Base-by-base conservation (phyloP, 2,113 vertebrate genomes). In the pig (Sus scrofa) region DNA sequence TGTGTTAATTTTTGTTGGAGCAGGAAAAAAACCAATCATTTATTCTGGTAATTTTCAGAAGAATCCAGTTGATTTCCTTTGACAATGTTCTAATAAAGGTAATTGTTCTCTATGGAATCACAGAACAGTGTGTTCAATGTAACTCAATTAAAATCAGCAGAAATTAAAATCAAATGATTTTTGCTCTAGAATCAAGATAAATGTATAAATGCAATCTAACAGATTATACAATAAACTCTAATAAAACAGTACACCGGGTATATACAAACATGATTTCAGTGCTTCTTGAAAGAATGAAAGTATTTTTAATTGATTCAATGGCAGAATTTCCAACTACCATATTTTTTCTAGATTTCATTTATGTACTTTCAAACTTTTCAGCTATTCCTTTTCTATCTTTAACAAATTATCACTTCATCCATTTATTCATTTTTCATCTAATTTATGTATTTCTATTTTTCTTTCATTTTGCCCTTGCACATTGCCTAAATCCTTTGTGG, bases 1-100 rank as follows among this genome's bases (percentile, higher is more conserved):
- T 85, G 39, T 75, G 26, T 96, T 89, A 54, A 86, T 97, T 95
- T 96, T 34, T 95, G 91, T 68, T 94, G 52, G 34, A 91, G 85
- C 20, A 63, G 12, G 20, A 20, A n/a, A 79, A 63, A 62, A 20
- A 5, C 16, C 16, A 71, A 30, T 86, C 82, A 79, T 90, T 83
- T 91, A 37, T 73, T 77, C 60, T 52, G 2, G n/a, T 86, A 79
- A 71, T 73, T 95, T 91, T 91, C 90, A 89, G 10, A 81, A 94
- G 86, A 96, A 91, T 90, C 5, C 65, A 71, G 11, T 79, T 84
- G 65, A 60, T 96, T 92, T 70, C 27, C 52, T 96, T 89, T 14
- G 11, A 79, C 44, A 86, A 6, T 58, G 10, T 88, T 91, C 3
- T 95, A 86, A 44, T 91, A 79, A 84, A 67, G 39, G 62, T 73